Percentiles rank a stretch among this genome's conserved stretches.
Evolutionary conservation across 2,888 invertebrate species (phyloP).

Genomic region (Melanostoma mellinum): DNA sequence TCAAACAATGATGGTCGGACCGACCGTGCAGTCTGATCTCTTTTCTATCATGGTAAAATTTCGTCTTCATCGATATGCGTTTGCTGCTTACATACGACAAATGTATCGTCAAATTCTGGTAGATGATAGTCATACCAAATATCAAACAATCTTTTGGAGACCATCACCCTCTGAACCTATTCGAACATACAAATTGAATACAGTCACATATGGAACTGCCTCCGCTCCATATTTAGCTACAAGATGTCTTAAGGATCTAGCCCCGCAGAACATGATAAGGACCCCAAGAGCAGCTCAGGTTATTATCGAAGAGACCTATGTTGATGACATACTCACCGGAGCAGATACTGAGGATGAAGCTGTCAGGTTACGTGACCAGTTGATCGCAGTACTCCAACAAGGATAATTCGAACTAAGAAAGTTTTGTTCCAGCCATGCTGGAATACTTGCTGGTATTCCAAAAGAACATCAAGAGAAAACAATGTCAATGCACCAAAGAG

Average conservation of each 20-base stretch:
- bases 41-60: not conserved
- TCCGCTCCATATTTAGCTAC: constrained; percentile 9
- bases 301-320: not conserved
- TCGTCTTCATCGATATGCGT: too few species aligned
- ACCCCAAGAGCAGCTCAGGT: not conserved
- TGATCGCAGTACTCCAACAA: not conserved
- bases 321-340: not conserved
- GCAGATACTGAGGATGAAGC: not conserved
- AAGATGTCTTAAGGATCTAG: constrained; percentile 6
- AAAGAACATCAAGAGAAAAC: not conserved
- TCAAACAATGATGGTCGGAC: constrained; percentile 2
- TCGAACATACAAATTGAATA: not conserved
- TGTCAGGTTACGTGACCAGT: not conserved
- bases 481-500: not conserved
- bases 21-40: not conserved
- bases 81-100: too few species aligned
- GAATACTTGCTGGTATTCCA: not conserved
- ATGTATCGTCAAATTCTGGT: not conserved
- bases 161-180: constrained; percentile 1
- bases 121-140: constrained; percentile 8
- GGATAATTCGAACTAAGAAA: not conserved
- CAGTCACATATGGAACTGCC: not conserved
- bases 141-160: constrained; percentile 10
- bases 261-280: not conserved
- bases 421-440: not conserved